phyloP scores from a whole-genome alignment of 2,888 invertebrate species.

The Dicycla oo region DNA sequence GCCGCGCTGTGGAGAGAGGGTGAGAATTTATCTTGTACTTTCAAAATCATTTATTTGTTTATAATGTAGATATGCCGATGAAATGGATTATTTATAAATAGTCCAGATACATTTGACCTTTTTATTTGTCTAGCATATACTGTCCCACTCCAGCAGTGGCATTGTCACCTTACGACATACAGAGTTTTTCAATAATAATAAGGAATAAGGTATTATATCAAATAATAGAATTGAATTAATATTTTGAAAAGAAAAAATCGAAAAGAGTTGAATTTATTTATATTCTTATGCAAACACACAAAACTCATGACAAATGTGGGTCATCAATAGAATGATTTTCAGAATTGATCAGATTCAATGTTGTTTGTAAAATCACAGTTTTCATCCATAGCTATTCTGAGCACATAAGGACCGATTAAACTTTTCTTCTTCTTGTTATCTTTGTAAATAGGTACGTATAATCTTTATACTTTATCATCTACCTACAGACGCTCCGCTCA shows the following conservation, averaged over 20 bases:
- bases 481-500: slow-evolving; percentile 90
- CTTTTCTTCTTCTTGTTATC: not conserved
- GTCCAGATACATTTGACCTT: too few relatives aligned
- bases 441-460: not conserved
- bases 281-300: not conserved
- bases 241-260: not conserved
- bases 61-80: not conserved
- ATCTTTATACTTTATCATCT: not conserved
- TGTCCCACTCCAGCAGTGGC: too few relatives aligned
- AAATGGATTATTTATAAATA: too few relatives aligned
- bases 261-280: not conserved
- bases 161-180: not conserved
- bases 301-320: not conserved
- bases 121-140: too few relatives aligned
- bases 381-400: not conserved
- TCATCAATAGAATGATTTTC: not conserved
- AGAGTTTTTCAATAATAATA: not conserved
- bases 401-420: not conserved
- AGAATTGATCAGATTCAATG: not conserved
- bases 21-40: slow-evolving; percentile 71
- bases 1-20: slow-evolving; percentile 93
- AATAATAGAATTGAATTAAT: not conserved
- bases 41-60: not conserved
- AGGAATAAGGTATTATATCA: too few relatives aligned
- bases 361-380: not conserved